These are phyloP conservation scores for Drosophila paulistorum DNA, from an alignment of 1,140 invertebrate species.

Conservation along the genomic window DNA sequence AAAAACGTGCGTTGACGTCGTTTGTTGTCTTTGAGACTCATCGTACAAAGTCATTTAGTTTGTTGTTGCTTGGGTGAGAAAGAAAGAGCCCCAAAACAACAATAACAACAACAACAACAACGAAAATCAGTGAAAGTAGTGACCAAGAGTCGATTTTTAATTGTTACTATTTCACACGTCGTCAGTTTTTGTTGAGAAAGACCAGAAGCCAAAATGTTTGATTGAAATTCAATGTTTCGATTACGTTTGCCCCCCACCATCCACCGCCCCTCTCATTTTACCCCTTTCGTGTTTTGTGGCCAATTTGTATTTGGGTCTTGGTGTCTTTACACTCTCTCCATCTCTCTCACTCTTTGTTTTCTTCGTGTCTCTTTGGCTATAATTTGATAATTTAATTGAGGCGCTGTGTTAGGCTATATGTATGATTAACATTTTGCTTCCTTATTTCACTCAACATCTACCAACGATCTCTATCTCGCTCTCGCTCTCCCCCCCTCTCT, in stretches of 20 bases:
- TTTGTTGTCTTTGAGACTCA: constrained; percentile 20
- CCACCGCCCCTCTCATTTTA: constrained; percentile 24
- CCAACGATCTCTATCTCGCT: constrained; percentile 14
- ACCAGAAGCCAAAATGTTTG: constrained; percentile 65
- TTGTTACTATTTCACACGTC: constrained; percentile 64
- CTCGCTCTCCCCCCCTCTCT: constrained; percentile 29
- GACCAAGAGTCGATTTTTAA: constrained; percentile 33
- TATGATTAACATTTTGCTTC: constrained; percentile 66
- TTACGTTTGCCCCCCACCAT: constrained; percentile 49
- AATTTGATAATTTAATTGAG: constrained; percentile 72
- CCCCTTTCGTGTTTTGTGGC: constrained; percentile 26
- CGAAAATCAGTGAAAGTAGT: constrained; percentile 66
- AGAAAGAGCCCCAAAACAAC: constrained; percentile 5
- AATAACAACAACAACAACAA: too few species aligned
- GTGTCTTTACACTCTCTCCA: constrained; percentile 42
- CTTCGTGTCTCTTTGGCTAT: constrained; percentile 50
- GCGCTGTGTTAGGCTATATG: constrained; percentile 37
- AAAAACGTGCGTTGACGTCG: constrained; percentile 40
- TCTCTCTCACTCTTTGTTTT: constrained; percentile 14
- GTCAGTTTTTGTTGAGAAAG: constrained; percentile 39
- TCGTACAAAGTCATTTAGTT: constrained; percentile 38
- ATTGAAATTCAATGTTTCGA: constrained; percentile 64
- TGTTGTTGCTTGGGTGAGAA: constrained; percentile 54
- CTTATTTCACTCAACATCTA: constrained; percentile 69
- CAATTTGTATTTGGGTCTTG: constrained; percentile 68